phyloP scores from a whole-genome alignment of 2,113 vertebrate species.

The Ictalurus furcatus region DNA sequence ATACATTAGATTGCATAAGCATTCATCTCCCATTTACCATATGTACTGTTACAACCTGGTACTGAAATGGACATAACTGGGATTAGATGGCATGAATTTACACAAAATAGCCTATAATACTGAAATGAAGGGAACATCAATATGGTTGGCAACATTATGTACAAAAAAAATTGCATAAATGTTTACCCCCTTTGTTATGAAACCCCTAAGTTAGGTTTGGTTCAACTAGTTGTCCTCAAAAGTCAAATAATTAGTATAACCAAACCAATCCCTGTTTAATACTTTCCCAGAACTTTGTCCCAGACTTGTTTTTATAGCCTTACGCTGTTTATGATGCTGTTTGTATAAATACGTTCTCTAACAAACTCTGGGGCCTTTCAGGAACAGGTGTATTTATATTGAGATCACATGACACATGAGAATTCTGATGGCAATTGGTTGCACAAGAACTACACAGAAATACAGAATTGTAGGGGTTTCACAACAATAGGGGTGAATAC shows the following conservation, averaged over 20 bases:
- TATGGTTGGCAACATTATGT: too few relatives aligned
- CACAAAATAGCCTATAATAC: not conserved
- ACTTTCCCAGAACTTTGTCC: not conserved
- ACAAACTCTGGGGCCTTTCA: not conserved
- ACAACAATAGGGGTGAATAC: not conserved
- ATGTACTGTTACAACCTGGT: not conserved
- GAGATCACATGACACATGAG: not conserved
- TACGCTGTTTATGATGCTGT: not conserved
- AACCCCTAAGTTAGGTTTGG: not conserved
- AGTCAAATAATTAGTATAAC: not conserved
- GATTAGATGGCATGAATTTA: not conserved
- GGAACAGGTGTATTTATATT: not conserved
- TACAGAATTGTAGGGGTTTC: too few relatives aligned
- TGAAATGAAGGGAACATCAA: not conserved
- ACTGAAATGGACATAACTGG: not conserved
- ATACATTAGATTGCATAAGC: not conserved
- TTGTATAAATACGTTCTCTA: not conserved
- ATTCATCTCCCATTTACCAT: not conserved
- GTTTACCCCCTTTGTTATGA: not conserved
- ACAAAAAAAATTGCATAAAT: not conserved
- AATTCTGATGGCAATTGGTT: not conserved
- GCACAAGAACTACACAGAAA: not conserved
- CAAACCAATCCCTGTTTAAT: not conserved
- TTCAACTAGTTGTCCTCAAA: not conserved
- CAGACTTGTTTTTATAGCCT: not conserved